Evolutionary conservation across 1,140 invertebrate genomes (phyloP).

Genomic region (Diabrotica virgifera): DNA sequence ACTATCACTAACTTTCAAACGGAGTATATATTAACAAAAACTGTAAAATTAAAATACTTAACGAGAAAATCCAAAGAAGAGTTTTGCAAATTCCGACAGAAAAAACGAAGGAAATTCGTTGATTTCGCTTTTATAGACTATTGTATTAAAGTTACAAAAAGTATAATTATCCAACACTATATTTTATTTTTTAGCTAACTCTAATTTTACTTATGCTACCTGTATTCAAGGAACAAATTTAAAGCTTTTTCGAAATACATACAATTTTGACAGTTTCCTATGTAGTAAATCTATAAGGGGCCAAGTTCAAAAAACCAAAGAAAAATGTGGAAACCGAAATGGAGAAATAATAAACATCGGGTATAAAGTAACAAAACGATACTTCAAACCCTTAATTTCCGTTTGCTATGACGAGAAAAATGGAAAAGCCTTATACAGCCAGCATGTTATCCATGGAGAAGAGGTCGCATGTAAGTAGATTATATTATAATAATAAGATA

Average conservation of each 20-base stretch:
- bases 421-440: slow-evolving; percentile 36
- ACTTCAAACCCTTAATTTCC: slow-evolving; percentile 38
- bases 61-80: too few relatives aligned
- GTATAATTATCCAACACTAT: not conserved
- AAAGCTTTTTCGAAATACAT: slow-evolving; percentile 22
- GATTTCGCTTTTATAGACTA: too few relatives aligned
- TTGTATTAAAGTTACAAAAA: not conserved
- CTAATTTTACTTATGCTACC: slow-evolving; percentile 31
- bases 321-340: slow-evolving; percentile 28
- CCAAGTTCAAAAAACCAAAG: slow-evolving; percentile 25
- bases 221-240: slow-evolving; percentile 31
- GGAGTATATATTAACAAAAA: too few relatives aligned
- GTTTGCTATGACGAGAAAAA: slow-evolving; percentile 36
- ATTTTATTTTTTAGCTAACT: slow-evolving; percentile 27
- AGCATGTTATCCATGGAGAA: slow-evolving; percentile 36
- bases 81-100: too few relatives aligned
- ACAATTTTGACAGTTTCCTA: slow-evolving; percentile 28
- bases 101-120: too few relatives aligned
- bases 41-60: too few relatives aligned
- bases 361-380: slow-evolving; percentile 25
- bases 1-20: too few relatives aligned
- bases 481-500: not conserved
- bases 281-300: slow-evolving; percentile 38
- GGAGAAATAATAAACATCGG: slow-evolving; percentile 37
- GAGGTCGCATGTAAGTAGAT: slow-evolving; percentile 38